Conservation (phyloP, 2,888 invertebrate genomes). For the Nudaria mundana region DNA sequence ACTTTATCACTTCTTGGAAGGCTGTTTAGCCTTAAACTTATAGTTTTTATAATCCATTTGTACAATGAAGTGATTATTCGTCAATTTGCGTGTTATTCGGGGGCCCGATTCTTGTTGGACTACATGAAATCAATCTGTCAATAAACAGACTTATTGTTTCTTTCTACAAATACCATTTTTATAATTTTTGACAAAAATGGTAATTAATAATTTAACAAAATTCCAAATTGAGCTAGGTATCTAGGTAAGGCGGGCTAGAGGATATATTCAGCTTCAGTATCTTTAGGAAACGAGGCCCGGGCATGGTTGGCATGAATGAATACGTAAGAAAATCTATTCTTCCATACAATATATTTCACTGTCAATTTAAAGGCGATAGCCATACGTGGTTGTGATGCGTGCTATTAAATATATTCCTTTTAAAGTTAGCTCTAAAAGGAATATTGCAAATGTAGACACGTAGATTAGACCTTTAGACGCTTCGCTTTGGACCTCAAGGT, state of each 20-base stretch:
- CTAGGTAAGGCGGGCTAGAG: no score
- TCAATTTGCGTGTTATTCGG: conserved; percentile 5
- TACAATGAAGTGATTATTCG: conserved; percentile 3
- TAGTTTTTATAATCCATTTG: background rate
- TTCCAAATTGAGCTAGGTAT: no score
- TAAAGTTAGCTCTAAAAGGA: conserved; percentile 50
- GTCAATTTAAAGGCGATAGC: conserved; percentile 74
- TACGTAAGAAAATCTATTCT: conserved; percentile 62
- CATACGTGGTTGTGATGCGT: conserved; percentile 79
- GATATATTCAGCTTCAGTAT: no score
- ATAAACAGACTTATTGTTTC: background rate
- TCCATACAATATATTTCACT: conserved; percentile 65
- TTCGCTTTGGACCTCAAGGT: conserved; percentile 74
- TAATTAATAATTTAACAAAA: no score
- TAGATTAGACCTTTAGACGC: conserved; percentile 74
- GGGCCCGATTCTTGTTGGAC: conserved; percentile 4
- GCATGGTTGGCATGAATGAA: conserved; percentile 72
- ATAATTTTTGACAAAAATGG: no score
- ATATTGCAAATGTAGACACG: conserved; percentile 65
- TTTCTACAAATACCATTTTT: background rate
- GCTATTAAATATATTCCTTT: conserved; percentile 66
- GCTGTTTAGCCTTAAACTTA: background rate
- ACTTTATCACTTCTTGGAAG: background rate
- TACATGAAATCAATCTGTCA: conserved; percentile 1
- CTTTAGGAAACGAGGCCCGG: conserved; percentile 5